Evolutionary conservation across 1,140 invertebrate genomes (phyloP), one percentile per base, ranked within the genome.

Genomic region (Eurosta solidaginis): DNA sequence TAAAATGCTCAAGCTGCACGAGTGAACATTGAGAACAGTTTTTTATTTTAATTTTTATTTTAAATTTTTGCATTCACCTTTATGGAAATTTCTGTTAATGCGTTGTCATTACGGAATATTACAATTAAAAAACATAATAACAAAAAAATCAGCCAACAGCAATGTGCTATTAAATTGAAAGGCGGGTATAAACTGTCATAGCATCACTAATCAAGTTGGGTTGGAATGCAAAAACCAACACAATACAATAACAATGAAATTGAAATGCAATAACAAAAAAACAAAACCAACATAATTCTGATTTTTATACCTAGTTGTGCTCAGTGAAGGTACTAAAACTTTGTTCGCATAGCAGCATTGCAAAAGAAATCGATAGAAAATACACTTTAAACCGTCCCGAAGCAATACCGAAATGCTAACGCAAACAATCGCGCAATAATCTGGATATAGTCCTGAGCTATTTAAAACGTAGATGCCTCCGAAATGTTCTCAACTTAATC

Each of bases 131-230:
- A 42, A 68, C 9, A 68, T 2, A 54, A 29, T 1, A 54, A 54
- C 50, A 54, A 54, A 7, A 52, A 27, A 25, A 25, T n/a, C 20
- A 52, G 3, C 22, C 50, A 54, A 54, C n/a, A 36, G 12, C 20
- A 40, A 7, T 7, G 20, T 7, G 4, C 33, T n/a, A 22, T 40
- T 68, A 68, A 68, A 68, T 68, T 68, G 59, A 68, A 68, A 68
- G 59, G 59, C 59, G 59, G 33, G 33, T 22, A 68, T 33, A 36
- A 40, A 68, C 33, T 14, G 27, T n/a, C 6, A 36, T 68, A 68
- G 59, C 59, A 68, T 68, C 59, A 68, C 59, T 68, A 68, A 68
- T 68, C 59, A 68, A n/a, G n/a, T 27, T 36, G 3, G n/a, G 14
- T 68, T 47, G 14, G n/a, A 47, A 47, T 47, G 45, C 14, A 47